Conservation (phyloP, 1,140 invertebrate species). For the Drosophila burlai region DNA sequence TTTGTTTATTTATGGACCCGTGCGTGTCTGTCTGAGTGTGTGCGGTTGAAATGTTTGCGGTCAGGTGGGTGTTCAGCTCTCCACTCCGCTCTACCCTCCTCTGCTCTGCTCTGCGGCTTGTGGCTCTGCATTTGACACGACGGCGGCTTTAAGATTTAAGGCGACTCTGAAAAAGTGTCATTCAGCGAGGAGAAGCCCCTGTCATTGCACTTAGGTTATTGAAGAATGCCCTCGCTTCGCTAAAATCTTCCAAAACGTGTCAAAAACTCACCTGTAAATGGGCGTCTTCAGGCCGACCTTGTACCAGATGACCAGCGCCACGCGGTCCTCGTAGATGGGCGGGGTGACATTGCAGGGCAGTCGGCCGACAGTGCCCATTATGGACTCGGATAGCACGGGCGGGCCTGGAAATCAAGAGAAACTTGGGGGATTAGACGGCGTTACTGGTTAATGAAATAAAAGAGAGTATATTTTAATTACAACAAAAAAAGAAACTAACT, state of each 20-base stretch:
- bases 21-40: conserved; percentile 36
- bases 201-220: conserved; percentile 15
- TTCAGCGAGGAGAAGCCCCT: neutral
- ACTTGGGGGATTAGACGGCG: fast-evolving
- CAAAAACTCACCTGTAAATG: conserved; percentile 93
- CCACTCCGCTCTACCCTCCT: conserved; percentile 42
- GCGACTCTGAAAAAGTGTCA: conserved; percentile 20
- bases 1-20: conserved; percentile 78
- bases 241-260: neutral
- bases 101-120: conserved; percentile 22
- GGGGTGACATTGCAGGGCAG: conserved; percentile 93
- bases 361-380: conserved; percentile 90
- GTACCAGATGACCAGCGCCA: conserved; percentile 94
- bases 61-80: conserved; percentile 24
- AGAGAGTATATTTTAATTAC: neutral
- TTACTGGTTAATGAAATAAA: too few relatives aligned
- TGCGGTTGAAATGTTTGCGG: conserved; percentile 58
- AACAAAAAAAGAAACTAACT: neutral
- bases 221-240: neutral
- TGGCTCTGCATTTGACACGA: conserved; percentile 70
- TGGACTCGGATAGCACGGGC: conserved; percentile 89
- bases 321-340: conserved; percentile 90
- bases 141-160: conserved; percentile 58
- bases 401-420: conserved; percentile 85
- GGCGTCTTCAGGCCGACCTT: conserved; percentile 91